Evolutionary conservation across 1,140 invertebrate genomes (phyloP).

Genomic region (Oncopodura yosiiana): DNA sequence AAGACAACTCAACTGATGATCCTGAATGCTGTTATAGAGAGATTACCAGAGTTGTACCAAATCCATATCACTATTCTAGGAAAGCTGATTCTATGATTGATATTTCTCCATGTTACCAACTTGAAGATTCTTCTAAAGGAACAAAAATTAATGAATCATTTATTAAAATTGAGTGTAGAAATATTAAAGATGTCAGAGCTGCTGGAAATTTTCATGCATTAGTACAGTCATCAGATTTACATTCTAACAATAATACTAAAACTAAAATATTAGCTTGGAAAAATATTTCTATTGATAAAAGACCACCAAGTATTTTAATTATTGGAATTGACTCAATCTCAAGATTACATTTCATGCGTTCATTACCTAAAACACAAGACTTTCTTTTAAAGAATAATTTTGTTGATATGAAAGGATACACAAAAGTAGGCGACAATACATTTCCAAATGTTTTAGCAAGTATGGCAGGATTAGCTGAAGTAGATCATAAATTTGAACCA

Average conservation of each 20-base stretch:
- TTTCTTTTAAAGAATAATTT: constrained; percentile 37
- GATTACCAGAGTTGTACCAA: constrained; percentile 16
- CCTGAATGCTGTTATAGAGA: constrained; percentile 25
- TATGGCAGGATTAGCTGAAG: constrained; percentile 31
- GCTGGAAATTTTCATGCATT: constrained; percentile 6
- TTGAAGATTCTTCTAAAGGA: no score
- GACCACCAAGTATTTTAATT: constrained; percentile 39
- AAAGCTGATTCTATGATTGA: constrained; percentile 33
- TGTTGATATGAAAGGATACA: constrained; percentile 32
- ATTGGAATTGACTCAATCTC: constrained; percentile 48
- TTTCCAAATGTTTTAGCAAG: constrained; percentile 40
- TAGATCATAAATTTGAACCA: constrained; percentile 10
- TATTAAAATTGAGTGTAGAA: constrained; percentile 26
- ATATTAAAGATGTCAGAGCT: constrained; percentile 5
- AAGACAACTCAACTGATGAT: background rate
- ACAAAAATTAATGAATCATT: constrained; percentile 5
- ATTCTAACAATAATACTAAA: constrained; percentile 2
- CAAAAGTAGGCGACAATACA: constrained; percentile 37
- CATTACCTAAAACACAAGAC: constrained; percentile 41
- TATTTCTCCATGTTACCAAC: no score
- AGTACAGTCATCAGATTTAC: constrained; percentile 3
- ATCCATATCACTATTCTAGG: constrained; percentile 22
- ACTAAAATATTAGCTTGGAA: no score
- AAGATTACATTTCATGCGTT: constrained; percentile 44
- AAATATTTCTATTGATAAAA: background rate